Evolutionary conservation across 2,888 invertebrate genomes (phyloP).

Genomic region (Phaedon cochleariae): DNA sequence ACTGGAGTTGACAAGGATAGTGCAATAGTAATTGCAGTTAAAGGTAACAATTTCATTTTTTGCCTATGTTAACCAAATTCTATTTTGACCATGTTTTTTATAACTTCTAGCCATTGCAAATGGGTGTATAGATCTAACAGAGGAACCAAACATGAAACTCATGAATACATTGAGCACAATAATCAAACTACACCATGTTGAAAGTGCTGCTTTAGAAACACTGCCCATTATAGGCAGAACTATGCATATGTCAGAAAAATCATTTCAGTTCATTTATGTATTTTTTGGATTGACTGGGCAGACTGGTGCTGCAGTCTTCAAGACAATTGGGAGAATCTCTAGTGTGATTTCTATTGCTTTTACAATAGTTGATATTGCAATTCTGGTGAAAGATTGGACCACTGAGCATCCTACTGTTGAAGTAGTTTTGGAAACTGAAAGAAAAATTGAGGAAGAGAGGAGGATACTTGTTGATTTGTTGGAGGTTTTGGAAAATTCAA

Average conservation of each 20-base stretch:
- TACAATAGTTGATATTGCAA: slow-evolving; percentile 41
- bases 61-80: no score
- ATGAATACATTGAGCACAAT: slow-evolving; percentile 39
- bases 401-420: slow-evolving; percentile 46
- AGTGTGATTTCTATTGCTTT: slow-evolving; percentile 43
- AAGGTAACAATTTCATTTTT: no score
- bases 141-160: slow-evolving; percentile 43
- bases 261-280: slow-evolving; percentile 43
- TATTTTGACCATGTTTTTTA: background rate
- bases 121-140: slow-evolving; percentile 44
- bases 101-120: slow-evolving; percentile 37
- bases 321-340: slow-evolving; percentile 37
- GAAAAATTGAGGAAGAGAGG: slow-evolving; percentile 38
- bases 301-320: slow-evolving; percentile 29
- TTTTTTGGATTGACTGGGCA: slow-evolving; percentile 42
- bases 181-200: slow-evolving; percentile 41
- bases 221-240: slow-evolving; percentile 43
- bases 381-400: slow-evolving; percentile 42
- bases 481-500: slow-evolving; percentile 38
- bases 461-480: slow-evolving; percentile 35
- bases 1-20: slow-evolving; percentile 38
- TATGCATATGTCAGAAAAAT: slow-evolving; percentile 45
- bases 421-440: slow-evolving; percentile 36
- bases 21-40: slow-evolving; percentile 42
- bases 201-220: slow-evolving; percentile 39